Percentiles rank a stretch among this genome's conserved stretches.
Conservation (phyloP, 2,797 vertebrate species). For the Falco peregrinus region DNA sequence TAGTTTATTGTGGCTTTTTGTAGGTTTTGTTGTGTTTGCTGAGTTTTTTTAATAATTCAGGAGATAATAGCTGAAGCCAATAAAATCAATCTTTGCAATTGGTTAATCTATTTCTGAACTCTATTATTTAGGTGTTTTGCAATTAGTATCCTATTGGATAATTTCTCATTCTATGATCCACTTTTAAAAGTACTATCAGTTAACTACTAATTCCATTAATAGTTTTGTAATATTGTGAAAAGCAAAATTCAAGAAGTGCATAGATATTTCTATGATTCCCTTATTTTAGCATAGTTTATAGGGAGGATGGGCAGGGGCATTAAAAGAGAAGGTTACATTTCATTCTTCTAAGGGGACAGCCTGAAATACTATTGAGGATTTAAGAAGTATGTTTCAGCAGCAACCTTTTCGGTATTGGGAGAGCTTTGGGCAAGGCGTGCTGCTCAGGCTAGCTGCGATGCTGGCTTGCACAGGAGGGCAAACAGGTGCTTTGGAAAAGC, state of each 20-base stretch:
- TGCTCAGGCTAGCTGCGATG: background rate
- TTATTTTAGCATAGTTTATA: background rate
- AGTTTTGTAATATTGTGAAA: background rate
- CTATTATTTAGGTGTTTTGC: background rate
- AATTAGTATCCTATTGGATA: background rate
- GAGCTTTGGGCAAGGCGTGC: background rate
- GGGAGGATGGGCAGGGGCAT: background rate
- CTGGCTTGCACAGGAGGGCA: background rate
- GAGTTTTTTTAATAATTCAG: background rate
- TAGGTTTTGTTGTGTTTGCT: background rate
- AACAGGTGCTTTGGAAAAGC: background rate
- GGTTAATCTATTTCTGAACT: background rate
- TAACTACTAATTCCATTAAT: background rate
- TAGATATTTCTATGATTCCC: background rate
- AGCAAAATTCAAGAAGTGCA: background rate
- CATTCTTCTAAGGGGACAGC: background rate
- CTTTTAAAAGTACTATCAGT: background rate
- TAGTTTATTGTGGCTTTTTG: background rate
- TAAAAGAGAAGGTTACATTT: background rate
- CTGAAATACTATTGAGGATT: background rate
- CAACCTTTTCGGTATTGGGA: background rate
- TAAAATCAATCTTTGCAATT: background rate
- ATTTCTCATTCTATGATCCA: background rate
- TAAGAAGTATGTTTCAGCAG: background rate
- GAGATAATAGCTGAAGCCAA: background rate